Evolutionary conservation across 2,797 vertebrate species (phyloP), one percentile per base, ranked within the genome.

Genomic region (Pygocentrus nattereri): DNA sequence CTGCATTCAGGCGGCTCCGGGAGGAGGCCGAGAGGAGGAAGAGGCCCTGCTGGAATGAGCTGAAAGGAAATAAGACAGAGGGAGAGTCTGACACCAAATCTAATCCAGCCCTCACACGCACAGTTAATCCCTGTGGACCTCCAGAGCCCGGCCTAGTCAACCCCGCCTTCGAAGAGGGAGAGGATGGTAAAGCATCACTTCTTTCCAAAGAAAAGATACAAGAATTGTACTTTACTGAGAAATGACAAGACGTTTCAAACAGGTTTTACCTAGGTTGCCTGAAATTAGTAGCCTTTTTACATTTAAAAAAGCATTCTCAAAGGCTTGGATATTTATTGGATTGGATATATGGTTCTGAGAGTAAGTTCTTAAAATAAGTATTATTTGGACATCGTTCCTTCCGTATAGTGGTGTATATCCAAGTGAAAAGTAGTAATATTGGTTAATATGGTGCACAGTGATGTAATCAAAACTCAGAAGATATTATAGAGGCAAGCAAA

Each of bases 131-230:
- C 11, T 15, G 93, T 87, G 94, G 94, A 59, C 93, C 91, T 69
- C 91, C 94, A 0, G 96, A 98, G 79, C 96, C 97, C 1, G 97
- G 97, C 0, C 87, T 97, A 79, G 94, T 97, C 68, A 98, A 97
- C 86, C 97, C 96, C 76, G 96, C 96, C 61, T 98, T 95, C 85
- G 97, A 98, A 87, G 97, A 97, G 91, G 91, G 92, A 65, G 97
- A 98, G 84, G 97, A 97, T 65, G 97, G 97, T 97, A 93, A 87
- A 93, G 19, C 64, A 77, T 82, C 61, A 74, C 71, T 76, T 87
- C 58, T 79, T 71, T 59, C 64, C 13, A 19, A 54, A 41, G 41
- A 8, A 44, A 8, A 44, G 10, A 44, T 12, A 44, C 12, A 44
- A 44, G 41, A 44, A 44, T 12, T 6, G 44, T 44, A 10, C 10